These are phyloP conservation scores for Macroglossus sobrinus DNA, from an alignment of 2,113 vertebrate genomes.

Conservation along the genomic window DNA sequence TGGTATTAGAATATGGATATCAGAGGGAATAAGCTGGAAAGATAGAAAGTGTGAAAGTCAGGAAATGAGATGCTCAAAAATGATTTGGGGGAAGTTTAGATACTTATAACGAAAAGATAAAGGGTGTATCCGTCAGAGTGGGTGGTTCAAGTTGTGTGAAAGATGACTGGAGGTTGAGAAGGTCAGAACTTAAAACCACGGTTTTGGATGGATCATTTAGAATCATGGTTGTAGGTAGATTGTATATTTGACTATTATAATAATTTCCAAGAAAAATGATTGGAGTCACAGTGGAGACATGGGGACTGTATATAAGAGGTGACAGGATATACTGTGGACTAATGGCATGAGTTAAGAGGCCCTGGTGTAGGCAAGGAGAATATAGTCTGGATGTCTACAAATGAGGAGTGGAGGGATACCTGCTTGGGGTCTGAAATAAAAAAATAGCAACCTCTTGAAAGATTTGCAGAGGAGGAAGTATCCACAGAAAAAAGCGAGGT, in stretches of 20 bases:
- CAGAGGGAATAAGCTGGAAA: background rate
- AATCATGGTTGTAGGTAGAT: too few relatives aligned
- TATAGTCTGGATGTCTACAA: background rate
- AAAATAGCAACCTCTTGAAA: background rate
- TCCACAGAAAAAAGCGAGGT: background rate
- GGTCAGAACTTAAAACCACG: background rate
- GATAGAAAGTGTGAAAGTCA: background rate
- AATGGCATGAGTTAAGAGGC: too few relatives aligned
- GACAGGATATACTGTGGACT: background rate
- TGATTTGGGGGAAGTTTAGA: background rate
- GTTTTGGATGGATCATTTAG: background rate
- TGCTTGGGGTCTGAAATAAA: background rate
- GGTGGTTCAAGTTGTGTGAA: background rate
- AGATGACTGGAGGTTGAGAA: background rate
- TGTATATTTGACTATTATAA: background rate
- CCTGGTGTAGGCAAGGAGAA: background rate
- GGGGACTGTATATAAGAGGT: background rate
- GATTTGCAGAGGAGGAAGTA: background rate
- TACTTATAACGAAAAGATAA: background rate
- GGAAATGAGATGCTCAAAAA: background rate
- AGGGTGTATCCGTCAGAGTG: background rate
- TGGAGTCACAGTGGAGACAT: background rate
- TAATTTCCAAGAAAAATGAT: background rate
- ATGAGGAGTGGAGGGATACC: background rate
- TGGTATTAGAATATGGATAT: background rate